Evolutionary conservation across 1,140 invertebrate genomes (phyloP).

Genomic region (Parapsyche elsis): DNA sequence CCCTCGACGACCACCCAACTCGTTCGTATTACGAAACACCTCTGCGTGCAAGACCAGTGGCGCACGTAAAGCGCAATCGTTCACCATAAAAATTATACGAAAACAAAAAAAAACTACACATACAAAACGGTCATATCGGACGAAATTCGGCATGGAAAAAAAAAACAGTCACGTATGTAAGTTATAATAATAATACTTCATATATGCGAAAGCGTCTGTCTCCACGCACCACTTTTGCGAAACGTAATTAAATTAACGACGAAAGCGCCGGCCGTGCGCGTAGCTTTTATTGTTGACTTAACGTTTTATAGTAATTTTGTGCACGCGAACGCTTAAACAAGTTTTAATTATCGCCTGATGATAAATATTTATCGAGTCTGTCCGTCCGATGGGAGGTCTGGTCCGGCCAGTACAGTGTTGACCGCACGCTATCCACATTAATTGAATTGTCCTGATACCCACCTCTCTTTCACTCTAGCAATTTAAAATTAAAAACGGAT

Average conservation of each 20-base stretch:
- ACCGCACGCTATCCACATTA: conserved; percentile 27
- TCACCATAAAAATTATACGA: too few species aligned
- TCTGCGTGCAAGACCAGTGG: too few species aligned
- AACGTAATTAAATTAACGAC: conserved; percentile 24
- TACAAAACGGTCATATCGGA: too few species aligned
- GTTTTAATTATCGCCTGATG: conserved; percentile 32
- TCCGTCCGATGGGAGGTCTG: conserved; percentile 18
- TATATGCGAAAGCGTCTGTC: too few species aligned
- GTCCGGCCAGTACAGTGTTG: neutral
- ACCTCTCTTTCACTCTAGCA: neutral
- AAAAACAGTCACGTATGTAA: too few species aligned
- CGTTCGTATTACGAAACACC: too few species aligned
- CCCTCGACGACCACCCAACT: too few species aligned
- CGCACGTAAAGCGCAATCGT: too few species aligned
- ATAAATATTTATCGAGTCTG: conserved; percentile 34
- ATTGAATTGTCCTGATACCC: conserved; percentile 26
- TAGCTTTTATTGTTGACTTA: conserved; percentile 21
- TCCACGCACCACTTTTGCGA: neutral
- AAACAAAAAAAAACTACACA: too few species aligned
- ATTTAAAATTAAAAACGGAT: neutral
- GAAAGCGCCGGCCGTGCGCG: conserved; percentile 5
- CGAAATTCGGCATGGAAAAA: too few species aligned
- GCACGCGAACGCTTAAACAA: conserved; percentile 27
- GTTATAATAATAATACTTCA: too few species aligned
- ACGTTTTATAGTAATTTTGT: conserved; percentile 32